Percentiles rank a stretch among this genome's conserved stretches.
These are phyloP conservation scores for Thecocarcelia acutangulata DNA, from an alignment of 2,888 invertebrate genomes.

Conservation along the genomic window DNA sequence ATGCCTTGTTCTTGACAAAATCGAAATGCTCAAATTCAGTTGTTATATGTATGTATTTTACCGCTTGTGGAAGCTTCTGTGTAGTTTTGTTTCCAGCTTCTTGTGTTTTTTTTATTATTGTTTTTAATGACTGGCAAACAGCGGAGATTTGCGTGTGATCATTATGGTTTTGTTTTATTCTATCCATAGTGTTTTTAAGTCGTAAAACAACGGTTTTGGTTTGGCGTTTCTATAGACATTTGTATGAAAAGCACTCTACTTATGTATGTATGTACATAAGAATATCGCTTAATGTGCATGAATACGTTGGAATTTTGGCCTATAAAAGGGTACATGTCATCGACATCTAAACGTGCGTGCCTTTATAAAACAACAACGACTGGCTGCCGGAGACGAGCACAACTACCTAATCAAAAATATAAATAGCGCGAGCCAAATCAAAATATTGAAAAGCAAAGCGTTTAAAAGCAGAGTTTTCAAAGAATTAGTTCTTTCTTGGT, in stretches of 20 bases:
- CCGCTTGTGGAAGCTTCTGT: slow-evolving; percentile 55
- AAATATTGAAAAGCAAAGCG: slow-evolving; percentile 57
- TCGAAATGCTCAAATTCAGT: slow-evolving; percentile 47
- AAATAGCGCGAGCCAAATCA: slow-evolving; percentile 69
- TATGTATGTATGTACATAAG: not conserved
- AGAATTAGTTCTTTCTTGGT: slow-evolving; percentile 4
- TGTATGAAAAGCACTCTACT: too few species aligned
- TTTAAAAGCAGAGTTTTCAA: slow-evolving; percentile 3
- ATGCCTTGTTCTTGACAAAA: slow-evolving; percentile 19
- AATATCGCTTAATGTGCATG: not conserved
- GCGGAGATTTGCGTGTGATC: slow-evolving; percentile 16
- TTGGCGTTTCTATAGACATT: not conserved
- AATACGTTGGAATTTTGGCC: slow-evolving; percentile 52
- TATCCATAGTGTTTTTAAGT: slow-evolving; percentile 53
- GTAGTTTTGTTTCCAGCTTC: slow-evolving; percentile 54
- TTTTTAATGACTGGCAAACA: slow-evolving; percentile 38
- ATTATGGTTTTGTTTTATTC: slow-evolving; percentile 13
- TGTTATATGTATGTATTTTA: slow-evolving; percentile 39
- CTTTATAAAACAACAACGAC: slow-evolving; percentile 12
- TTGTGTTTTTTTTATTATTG: slow-evolving; percentile 54
- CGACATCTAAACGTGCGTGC: slow-evolving; percentile 48
- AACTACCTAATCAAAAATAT: slow-evolving; percentile 12
- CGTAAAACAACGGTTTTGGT: slow-evolving; percentile 53
- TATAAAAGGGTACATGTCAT: slow-evolving; percentile 69
- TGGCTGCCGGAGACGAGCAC: slow-evolving; percentile 21